These are phyloP conservation scores for Dasyurus viverrinus DNA, from an alignment of 2,113 vertebrate species.

Conservation along the genomic window DNA sequence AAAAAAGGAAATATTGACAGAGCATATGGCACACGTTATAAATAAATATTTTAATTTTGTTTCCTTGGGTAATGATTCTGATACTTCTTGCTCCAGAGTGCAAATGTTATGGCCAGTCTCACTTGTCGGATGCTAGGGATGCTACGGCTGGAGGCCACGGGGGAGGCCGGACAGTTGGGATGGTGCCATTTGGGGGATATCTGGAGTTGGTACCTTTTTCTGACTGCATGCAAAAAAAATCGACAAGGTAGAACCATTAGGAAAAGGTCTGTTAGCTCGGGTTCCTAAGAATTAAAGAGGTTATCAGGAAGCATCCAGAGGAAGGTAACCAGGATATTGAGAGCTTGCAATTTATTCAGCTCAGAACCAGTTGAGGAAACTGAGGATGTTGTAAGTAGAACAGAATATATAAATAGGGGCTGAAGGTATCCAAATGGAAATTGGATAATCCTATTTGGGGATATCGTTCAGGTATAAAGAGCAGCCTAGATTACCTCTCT, in stretches of 20 bases:
- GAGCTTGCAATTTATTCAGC: neutral
- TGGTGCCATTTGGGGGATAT: neutral
- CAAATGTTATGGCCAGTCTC: neutral
- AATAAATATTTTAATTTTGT: conserved; percentile 63
- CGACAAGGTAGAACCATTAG: neutral
- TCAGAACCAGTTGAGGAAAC: neutral
- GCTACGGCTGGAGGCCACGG: neutral
- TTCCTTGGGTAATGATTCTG: conserved; percentile 35
- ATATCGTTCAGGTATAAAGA: neutral
- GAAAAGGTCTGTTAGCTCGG: neutral
- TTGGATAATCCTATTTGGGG: neutral
- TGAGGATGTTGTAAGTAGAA: neutral
- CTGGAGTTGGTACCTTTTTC: neutral
- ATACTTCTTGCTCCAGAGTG: conserved; percentile 13
- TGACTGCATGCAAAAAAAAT: neutral
- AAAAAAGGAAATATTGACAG: conserved; percentile 63
- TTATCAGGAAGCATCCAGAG: neutral
- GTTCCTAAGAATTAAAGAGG: neutral
- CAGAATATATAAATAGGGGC: neutral
- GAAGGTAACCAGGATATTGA: neutral
- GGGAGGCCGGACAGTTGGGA: neutral
- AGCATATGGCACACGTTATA: conserved; percentile 71
- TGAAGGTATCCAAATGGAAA: neutral
- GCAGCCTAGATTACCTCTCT: no score
- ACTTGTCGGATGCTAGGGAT: neutral